phyloP scores from a whole-genome alignment of 2,888 invertebrate genomes.

The Tetranychus truncatus region DNA sequence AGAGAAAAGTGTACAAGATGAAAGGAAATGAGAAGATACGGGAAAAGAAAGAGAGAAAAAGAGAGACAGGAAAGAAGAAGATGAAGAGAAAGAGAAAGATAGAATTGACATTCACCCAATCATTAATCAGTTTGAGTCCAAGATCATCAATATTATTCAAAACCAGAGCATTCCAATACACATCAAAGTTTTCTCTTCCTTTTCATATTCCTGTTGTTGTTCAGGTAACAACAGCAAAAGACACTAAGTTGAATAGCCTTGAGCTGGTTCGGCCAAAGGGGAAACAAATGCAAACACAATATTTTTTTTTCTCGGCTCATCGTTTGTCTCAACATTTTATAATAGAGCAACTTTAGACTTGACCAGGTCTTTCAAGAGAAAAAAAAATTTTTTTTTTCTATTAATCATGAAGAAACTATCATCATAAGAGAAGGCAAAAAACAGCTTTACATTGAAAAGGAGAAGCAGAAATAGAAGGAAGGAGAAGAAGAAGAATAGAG shows the following conservation, averaged over 20 bases:
- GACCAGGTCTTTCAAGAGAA: too few species aligned
- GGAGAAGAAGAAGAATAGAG: too few species aligned
- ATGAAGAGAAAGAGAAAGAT: background rate
- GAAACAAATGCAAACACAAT: slow-evolving; percentile 2
- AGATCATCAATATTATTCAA: background rate
- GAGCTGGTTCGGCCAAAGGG: slow-evolving; percentile 3
- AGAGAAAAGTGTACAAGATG: slow-evolving; percentile 2
- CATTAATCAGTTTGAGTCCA: slow-evolving; percentile 7
- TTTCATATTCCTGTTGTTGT: background rate
- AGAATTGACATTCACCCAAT: background rate
- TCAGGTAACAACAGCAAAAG: background rate
- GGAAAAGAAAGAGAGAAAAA: slow-evolving; percentile 3
- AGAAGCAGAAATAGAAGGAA: too few species aligned
- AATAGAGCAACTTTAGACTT: too few species aligned
- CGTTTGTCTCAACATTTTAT: too few species aligned
- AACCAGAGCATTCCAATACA: background rate
- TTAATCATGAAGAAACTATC: too few species aligned
- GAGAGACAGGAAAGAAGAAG: slow-evolving; percentile 2
- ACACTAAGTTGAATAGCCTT: background rate
- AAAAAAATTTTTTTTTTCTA: too few species aligned
- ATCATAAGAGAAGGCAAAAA: too few species aligned
- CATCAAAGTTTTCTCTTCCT: background rate
- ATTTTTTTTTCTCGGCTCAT: too few species aligned
- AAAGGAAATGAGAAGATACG: background rate
- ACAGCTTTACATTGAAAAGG: too few species aligned